phyloP scores from a whole-genome alignment of 2,888 invertebrate genomes.

The Fragum sueziense region DNA sequence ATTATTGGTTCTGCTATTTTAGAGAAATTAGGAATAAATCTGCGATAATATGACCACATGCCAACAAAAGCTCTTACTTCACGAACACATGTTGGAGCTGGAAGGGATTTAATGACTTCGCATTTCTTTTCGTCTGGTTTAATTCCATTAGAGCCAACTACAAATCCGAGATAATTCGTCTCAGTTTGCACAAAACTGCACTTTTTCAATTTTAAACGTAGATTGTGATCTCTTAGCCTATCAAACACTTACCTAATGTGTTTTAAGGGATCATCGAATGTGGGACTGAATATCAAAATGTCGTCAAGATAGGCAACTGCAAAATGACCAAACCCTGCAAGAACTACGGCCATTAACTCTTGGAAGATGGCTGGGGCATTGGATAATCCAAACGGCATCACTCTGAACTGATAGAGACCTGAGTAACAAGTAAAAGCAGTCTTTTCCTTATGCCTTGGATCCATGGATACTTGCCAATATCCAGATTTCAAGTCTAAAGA shows the following conservation, averaged over 20 bases:
- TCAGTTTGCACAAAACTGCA: conserved; percentile 38
- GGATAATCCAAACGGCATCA: conserved; percentile 43
- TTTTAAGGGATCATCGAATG: conserved; percentile 43
- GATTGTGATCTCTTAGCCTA: conserved; percentile 15
- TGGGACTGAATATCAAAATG: conserved; percentile 42
- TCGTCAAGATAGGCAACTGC: conserved; percentile 51
- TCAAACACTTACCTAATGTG: conserved; percentile 35
- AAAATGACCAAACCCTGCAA: conserved; percentile 44
- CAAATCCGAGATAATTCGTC: conserved; percentile 43
- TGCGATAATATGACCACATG: conserved; percentile 39
- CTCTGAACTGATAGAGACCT: conserved; percentile 44
- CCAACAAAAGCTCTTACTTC: conserved; percentile 43
- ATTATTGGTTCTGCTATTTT: conserved; percentile 44
- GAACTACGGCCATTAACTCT: conserved; percentile 40
- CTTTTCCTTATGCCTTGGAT: conserved; percentile 41
- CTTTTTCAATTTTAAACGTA: conserved; percentile 35
- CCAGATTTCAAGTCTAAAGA: conserved; percentile 48
- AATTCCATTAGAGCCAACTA: conserved; percentile 30
- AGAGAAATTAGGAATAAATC: conserved; percentile 45
- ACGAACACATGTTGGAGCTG: conserved; percentile 25
- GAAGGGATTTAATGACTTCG: conserved; percentile 27
- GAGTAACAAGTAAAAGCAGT: conserved; percentile 44
- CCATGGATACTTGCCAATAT: conserved; percentile 47
- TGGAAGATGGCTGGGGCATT: conserved; percentile 47
- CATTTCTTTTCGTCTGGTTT: conserved; percentile 37